Conservation (phyloP, 1,140 invertebrate species). For the Acromyrmex echinatior region DNA sequence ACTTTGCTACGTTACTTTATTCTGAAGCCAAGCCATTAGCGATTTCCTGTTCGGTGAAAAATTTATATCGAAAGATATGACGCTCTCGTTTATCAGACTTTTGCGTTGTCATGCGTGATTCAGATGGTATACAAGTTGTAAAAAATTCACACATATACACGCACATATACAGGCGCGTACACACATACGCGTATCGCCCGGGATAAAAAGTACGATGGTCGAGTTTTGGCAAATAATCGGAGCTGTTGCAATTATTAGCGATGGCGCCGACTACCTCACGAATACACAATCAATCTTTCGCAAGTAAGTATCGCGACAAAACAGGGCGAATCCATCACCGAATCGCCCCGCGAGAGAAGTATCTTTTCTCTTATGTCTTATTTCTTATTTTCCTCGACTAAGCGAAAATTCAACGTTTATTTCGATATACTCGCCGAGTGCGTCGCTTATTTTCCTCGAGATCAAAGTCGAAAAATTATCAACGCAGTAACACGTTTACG, state of each 20-base stretch:
- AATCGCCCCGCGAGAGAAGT: neutral
- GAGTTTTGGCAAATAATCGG: conserved; percentile 28
- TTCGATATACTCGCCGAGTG: neutral
- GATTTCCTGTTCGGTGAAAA: conserved; percentile 41
- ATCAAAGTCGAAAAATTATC: conserved; percentile 40
- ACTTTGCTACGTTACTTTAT: conserved; percentile 38
- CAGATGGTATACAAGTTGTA: neutral
- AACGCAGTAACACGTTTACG: neutral
- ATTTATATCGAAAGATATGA: conserved; percentile 51
- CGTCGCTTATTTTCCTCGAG: neutral
- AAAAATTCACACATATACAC: neutral
- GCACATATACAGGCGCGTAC: too few relatives aligned
- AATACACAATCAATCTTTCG: conserved; percentile 32
- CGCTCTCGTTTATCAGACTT: conserved; percentile 58
- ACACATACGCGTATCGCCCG: neutral
- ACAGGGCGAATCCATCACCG: neutral
- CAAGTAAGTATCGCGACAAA: conserved; percentile 6
- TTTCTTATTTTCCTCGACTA: neutral
- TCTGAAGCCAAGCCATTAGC: conserved; percentile 34
- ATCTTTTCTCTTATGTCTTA: neutral
- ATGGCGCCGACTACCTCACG: neutral
- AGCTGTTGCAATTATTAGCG: conserved; percentile 33
- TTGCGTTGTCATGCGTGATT: conserved; percentile 47
- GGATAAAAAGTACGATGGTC: conserved; percentile 11
- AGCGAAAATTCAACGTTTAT: conserved; percentile 32